Base-by-base conservation (phyloP, 1,140 invertebrate genomes). In the Eufriesea mexicana region DNA sequence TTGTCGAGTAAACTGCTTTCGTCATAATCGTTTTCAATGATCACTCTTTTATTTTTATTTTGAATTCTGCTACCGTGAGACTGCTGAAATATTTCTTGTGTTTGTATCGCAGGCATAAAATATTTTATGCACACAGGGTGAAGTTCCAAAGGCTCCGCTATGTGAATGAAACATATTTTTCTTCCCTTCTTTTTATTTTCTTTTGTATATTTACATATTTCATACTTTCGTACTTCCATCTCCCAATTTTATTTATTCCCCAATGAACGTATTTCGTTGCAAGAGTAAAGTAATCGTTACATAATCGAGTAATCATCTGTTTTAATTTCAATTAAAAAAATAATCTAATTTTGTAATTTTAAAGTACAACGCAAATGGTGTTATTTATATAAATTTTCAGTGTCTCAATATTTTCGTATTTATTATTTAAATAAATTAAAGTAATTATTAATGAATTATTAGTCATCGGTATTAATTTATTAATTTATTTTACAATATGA, bases 1-100 rank as follows among this genome's bases (percentile, higher is more conserved):
- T 35, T 18, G 6, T 35, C 16, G 5, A 61, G 23, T 23, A 76
- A 55, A 25, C 18, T 54, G 28, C n/a, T n/a, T 54, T 55, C 74
- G 16, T 35, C 18, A 49, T 55, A 66, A 76, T 66, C 62, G 66
- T 55, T 76, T 54, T 45, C 61, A 55, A 20, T 54, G 35, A 55
- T 64, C 25, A 47, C 61, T 66, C 66, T 42, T 54, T 42, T 12
- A 64, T 66, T 66, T 76, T 62, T 76, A 35, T 76, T 42, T 54
- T 55, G 74, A 35, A 68, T 2, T 47, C 28, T 8, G 12, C 42
- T 61, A 20, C 45, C 28, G 18, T 54, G 25, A 66, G 45, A 64
- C 20, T 55, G 47, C 49, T 25, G 25, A 66, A 51, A 55, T 45
- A 55, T 76, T 75, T 25, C 59, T 49, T 20, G 28, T 42, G 66